Evolutionary conservation across 92 coral and sea anemone species (phyloP).

Genomic region (Pocillopora meandrina): DNA sequence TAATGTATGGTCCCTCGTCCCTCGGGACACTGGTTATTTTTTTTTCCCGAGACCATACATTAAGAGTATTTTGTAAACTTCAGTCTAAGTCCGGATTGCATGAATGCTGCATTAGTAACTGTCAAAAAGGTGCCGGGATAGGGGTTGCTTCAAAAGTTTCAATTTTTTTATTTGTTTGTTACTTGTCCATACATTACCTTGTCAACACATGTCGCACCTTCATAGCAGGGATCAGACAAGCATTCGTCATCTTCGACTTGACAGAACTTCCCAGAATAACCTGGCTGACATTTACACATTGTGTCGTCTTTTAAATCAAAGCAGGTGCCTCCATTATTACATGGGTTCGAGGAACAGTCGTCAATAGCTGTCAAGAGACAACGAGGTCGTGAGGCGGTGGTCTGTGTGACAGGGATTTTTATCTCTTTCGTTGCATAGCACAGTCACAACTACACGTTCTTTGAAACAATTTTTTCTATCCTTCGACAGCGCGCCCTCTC

Average conservation of each 20-base stretch:
- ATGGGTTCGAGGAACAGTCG: constrained; percentile 91
- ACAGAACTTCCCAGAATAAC: constrained; percentile 86
- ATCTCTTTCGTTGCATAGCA: no score
- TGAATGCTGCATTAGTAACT: no score
- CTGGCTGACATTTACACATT: constrained; percentile 78
- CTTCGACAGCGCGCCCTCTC: no score
- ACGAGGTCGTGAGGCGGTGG: background rate
- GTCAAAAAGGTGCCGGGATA: no score
- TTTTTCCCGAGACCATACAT: no score
- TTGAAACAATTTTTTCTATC: no score
- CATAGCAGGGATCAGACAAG: constrained; percentile 93
- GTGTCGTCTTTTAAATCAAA: constrained; percentile 72
- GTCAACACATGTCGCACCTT: constrained; percentile 90
- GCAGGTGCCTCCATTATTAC: constrained; percentile 90
- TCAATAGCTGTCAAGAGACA: constrained; percentile 61
- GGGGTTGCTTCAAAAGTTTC: no score
- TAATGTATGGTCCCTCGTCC: no score
- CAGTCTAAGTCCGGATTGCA: no score
- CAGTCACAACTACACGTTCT: background rate
- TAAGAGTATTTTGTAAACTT: no score
- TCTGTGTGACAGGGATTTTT: background rate
- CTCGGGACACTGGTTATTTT: no score
- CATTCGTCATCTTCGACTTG: constrained; percentile 86
- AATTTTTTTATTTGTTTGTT: no score
- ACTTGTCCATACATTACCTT: constrained; percentile 55